Percentiles rank a stretch among this genome's conserved stretches.
These are phyloP conservation scores for Thalassophryne amazonica DNA, from an alignment of 2,797 vertebrate genomes.

Conservation along the genomic window DNA sequence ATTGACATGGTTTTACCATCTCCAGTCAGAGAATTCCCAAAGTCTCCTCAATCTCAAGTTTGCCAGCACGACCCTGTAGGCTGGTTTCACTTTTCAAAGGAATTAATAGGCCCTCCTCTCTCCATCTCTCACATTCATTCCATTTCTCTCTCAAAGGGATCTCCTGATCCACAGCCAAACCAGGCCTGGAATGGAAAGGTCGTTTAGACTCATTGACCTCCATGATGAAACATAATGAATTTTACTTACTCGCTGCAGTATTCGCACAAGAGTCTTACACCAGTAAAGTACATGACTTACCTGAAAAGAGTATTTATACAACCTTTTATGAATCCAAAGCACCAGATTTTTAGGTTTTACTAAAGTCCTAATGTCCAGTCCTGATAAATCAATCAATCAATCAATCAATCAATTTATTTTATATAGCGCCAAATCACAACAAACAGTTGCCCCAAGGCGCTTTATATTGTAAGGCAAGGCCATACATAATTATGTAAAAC, in stretches of 20 bases:
- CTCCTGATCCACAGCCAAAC: conserved; percentile 62
- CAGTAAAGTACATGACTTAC: conserved; percentile 39
- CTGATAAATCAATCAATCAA: no score
- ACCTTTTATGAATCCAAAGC: conserved; percentile 29
- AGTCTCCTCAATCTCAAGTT: conserved; percentile 58
- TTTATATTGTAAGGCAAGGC: no score
- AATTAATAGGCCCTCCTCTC: conserved; percentile 55
- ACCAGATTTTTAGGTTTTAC: conserved; percentile 36
- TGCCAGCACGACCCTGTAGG: conserved; percentile 63
- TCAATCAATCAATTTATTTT: no score
- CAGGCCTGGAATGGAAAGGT: conserved; percentile 68
- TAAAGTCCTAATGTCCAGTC: conserved; percentile 32
- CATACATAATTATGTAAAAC: no score
- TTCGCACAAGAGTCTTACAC: conserved; percentile 55
- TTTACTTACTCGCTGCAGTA: conserved; percentile 53
- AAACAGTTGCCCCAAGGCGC: no score
- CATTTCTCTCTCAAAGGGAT: conserved; percentile 57
- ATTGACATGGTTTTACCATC: conserved; percentile 45
- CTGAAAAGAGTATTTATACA: conserved; percentile 23
- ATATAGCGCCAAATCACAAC: no score
- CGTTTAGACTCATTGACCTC: conserved; percentile 64
- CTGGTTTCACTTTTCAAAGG: conserved; percentile 66
- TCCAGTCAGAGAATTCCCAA: conserved; percentile 55
- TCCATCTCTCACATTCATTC: conserved; percentile 45
- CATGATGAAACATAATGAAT: conserved; percentile 52